Conservation (phyloP, 2,888 invertebrate genomes). For the Hylaea fasciaria region DNA sequence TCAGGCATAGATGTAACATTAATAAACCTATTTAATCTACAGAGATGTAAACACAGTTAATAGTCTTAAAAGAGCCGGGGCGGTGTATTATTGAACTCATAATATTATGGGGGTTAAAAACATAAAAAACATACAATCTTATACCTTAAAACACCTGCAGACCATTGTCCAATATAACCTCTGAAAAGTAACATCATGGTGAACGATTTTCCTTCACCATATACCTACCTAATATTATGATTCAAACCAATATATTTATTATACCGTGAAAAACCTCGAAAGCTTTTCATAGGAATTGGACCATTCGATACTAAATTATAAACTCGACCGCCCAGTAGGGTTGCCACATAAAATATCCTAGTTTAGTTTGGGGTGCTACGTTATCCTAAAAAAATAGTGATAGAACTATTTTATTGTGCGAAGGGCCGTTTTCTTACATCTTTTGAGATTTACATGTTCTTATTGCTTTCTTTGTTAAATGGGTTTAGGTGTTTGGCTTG, state of each 20-base stretch:
- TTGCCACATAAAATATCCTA: slow-evolving; percentile 14
- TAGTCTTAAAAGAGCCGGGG: too few species aligned
- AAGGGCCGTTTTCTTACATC: too few species aligned
- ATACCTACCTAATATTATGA: slow-evolving; percentile 1
- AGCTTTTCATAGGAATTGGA: slow-evolving; percentile 24
- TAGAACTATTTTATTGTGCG: not conserved
- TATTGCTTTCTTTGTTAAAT: too few species aligned
- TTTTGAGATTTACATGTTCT: too few species aligned
- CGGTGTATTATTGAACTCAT: too few species aligned
- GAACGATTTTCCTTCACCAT: slow-evolving; percentile 1
- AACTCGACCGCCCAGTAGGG: slow-evolving; percentile 20
- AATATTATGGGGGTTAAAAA: too few species aligned
- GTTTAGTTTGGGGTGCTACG: slow-evolving; percentile 3
- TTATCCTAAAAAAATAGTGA: slow-evolving; percentile 14
- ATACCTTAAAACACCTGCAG: too few species aligned
- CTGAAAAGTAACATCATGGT: not conserved
- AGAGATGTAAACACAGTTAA: too few species aligned
- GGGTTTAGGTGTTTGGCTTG: too few species aligned
- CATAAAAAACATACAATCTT: too few species aligned
- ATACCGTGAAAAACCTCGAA: slow-evolving; percentile 17
- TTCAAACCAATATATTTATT: slow-evolving; percentile 4
- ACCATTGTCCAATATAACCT: not conserved
- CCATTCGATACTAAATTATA: slow-evolving; percentile 21
- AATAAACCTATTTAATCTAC: too few species aligned
- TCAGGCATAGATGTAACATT: too few species aligned